Conservation (phyloP, 2,113 vertebrate species). For the Corythornis vintsioides region DNA sequence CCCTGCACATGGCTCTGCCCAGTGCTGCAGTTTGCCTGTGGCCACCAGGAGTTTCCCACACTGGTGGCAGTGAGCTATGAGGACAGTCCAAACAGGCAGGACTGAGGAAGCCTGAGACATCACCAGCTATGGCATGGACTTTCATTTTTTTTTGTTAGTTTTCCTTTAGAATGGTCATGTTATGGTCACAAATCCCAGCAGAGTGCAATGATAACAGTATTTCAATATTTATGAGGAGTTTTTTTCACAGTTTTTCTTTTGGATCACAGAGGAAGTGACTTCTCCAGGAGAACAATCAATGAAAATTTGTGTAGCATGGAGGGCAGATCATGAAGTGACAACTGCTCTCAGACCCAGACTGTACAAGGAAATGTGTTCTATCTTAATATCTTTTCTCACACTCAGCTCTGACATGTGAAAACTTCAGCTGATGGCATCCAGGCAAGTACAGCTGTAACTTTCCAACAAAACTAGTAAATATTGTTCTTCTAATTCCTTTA, state of each 20-base stretch:
- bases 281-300: neutral
- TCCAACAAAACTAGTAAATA: constrained; percentile 2
- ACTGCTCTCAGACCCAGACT: neutral
- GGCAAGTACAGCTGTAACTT: neutral
- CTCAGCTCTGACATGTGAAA: neutral
- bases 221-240: neutral
- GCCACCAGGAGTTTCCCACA: neutral
- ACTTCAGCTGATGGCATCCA: neutral
- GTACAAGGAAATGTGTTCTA: neutral
- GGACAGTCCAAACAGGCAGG: neutral
- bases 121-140: neutral
- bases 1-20: neutral
- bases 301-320: neutral
- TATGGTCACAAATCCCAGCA: neutral
- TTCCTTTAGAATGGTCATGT: fast-evolving
- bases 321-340: neutral
- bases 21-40: neutral
- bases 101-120: neutral
- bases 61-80: fast-evolving
- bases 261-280: neutral
- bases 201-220: neutral
- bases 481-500: neutral
- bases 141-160: neutral
- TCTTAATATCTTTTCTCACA: neutral
- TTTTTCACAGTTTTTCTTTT: neutral